These are phyloP conservation scores for Ptyas mucosa DNA, from an alignment of 2,113 vertebrate species.

Conservation along the genomic window DNA sequence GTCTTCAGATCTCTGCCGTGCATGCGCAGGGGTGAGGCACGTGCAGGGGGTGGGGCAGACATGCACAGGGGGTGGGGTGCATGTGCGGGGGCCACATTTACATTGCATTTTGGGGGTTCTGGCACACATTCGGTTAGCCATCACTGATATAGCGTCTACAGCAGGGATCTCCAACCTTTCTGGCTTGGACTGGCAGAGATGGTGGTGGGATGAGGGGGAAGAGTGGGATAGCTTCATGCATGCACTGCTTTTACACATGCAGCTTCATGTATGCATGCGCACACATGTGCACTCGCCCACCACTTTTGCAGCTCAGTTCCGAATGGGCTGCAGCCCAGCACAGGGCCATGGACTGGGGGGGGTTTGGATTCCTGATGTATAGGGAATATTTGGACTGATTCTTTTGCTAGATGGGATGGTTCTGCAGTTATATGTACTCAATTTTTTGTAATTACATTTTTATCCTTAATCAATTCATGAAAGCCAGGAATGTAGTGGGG, in stretches of 20 bases:
- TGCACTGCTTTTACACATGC: background rate
- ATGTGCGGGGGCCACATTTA: too few relatives aligned
- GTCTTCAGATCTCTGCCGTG: too few relatives aligned
- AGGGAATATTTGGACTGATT: background rate
- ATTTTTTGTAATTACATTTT: background rate
- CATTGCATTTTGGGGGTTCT: too few relatives aligned
- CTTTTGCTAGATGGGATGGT: background rate
- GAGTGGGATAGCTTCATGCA: background rate
- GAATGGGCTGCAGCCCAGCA: too few relatives aligned
- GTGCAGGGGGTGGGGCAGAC: too few relatives aligned
- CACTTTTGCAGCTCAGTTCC: too few relatives aligned
- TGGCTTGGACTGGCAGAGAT: background rate
- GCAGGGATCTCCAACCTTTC: background rate
- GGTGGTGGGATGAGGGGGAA: background rate
- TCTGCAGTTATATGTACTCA: background rate
- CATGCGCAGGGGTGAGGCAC: too few relatives aligned
- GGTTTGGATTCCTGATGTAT: background rate
- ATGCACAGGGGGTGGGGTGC: too few relatives aligned
- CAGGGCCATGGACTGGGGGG: too few relatives aligned
- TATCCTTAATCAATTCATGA: background rate
- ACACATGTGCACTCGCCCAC: background rate
- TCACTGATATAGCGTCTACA: rapidly evolving
- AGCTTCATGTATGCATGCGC: background rate
- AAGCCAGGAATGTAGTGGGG: background rate
- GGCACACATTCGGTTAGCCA: too few relatives aligned